A percentile compares a stretch with the other conserved stretches of the same genome.
These are phyloP conservation scores for Meteorus cinctellus DNA, from an alignment of 2,888 invertebrate species.

Conservation along the genomic window DNA sequence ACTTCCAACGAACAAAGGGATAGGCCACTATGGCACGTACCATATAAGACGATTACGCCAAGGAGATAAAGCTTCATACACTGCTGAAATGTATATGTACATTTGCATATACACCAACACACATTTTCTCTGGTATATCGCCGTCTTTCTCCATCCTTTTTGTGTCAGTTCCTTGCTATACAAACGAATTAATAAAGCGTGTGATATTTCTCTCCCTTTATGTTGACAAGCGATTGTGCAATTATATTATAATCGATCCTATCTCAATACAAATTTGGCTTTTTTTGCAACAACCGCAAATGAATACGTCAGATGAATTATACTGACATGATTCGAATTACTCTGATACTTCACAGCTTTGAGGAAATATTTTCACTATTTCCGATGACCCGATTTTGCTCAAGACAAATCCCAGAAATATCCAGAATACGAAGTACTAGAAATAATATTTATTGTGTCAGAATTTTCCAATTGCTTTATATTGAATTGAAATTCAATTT, in stretches of 20 bases:
- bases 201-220: background rate
- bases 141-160: background rate
- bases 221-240: constrained; percentile 1
- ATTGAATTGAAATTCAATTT: too few species aligned
- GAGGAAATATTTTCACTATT: too few species aligned
- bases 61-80: constrained; percentile 50
- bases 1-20: constrained; percentile 62
- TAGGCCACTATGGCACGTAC: constrained; percentile 55
- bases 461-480: too few species aligned
- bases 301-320: too few species aligned
- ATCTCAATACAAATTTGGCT: background rate
- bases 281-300: too few species aligned
- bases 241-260: background rate
- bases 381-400: too few species aligned
- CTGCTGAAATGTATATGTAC: background rate
- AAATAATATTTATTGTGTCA: too few species aligned
- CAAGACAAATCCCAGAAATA: too few species aligned
- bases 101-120: constrained; percentile 9
- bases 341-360: too few species aligned
- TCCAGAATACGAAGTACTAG: too few species aligned
- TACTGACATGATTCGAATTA: too few species aligned
- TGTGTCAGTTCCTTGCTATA: background rate
- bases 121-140: background rate
- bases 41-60: constrained; percentile 64
- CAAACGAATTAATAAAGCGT: constrained; percentile 11